Evolutionary conservation across 2,113 vertebrate genomes (phyloP), one percentile per base, ranked within the genome.

Genomic region (Danionella cerebrum): DNA sequence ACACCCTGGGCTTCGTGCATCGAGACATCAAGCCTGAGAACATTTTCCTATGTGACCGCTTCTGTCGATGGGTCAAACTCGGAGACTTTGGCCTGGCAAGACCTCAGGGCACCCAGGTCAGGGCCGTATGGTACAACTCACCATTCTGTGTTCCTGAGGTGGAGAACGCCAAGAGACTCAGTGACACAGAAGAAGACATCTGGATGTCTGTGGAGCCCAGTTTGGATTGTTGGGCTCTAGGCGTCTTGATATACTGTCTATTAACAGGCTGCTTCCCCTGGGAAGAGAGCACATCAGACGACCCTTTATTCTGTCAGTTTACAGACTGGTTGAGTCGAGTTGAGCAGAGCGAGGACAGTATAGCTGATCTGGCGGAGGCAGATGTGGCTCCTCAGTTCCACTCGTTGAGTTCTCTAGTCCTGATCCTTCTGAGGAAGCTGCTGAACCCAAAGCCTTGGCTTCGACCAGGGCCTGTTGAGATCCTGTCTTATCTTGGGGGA

Each of bases 21-120:
- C 88, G 94, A 0, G 95, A 97, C 1, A 91, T 97, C 73, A 97
- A 96, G 72, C 92, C 94, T 0, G 95, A 96, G 84, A 97, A 97
- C 0, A 88, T 97, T 55, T 88, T 97, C 69, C 84, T 96, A 68
- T 97, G 93, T 0, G 93, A 95, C 78, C 71, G 60, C 0, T 70
- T 69, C 0, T 96, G 94, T 50, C 87, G 81, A 11, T 90, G 82
- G 35, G 91, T 97, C 74, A 95, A 95, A 73, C 86, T 97, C 50
- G 90, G 90, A 0, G 95, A 97, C 82, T 92, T 97, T 1, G 94
- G 91, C 35, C 86, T 96, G 42, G 81, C 91, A 0, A 83, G 92
- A 0, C 75, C 88, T 0, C 79, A 86, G 13, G 90, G 92, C 21
- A 81, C 87, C 0, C 73, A 70, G 0, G 78, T 90, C 1, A 84